These are phyloP conservation scores for Geopemphigus sp. DNA, from an alignment of 1,140 invertebrate species.

Conservation along the genomic window DNA sequence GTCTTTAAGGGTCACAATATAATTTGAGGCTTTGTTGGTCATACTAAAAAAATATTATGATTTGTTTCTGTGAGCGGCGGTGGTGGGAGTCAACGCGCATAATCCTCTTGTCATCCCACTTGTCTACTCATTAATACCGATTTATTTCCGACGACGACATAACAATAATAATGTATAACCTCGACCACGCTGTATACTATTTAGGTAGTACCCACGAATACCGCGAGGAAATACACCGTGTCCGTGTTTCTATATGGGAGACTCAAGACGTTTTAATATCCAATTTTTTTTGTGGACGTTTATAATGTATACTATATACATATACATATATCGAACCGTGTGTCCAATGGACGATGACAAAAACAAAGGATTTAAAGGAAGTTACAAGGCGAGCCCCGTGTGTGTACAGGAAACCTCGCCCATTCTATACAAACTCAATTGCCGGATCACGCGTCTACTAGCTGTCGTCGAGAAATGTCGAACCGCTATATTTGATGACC, in stretches of 20 bases:
- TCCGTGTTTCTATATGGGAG: not conserved
- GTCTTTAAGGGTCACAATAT: not conserved
- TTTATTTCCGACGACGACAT: conserved; percentile 13
- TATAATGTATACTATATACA: not conserved
- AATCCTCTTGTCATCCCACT: conserved; percentile 2
- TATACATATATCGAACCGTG: not conserved
- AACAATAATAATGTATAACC: too few relatives aligned
- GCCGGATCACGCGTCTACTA: conserved; percentile 41
- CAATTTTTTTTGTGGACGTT: conserved; percentile 25
- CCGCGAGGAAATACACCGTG: too few relatives aligned
- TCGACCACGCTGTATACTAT: not conserved
- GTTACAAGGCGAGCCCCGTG: conserved; percentile 31
- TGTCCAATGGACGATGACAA: conserved; percentile 45
- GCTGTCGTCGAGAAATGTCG: conserved; percentile 34
- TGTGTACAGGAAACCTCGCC: conserved; percentile 48
- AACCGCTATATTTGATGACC: conserved; percentile 26
- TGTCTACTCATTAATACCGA: conserved; percentile 30
- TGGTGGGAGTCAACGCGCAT: not conserved
- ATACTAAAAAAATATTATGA: conserved; percentile 9
- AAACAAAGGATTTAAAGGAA: conserved; percentile 48
- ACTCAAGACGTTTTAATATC: conserved; percentile 27
- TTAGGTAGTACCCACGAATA: too few relatives aligned
- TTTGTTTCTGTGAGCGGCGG: not conserved
- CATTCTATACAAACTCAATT: conserved; percentile 48
- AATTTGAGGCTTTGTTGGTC: not conserved